Base-by-base conservation (phyloP, 23 tunicate genomes). In the Ciona savignyi region DNA sequence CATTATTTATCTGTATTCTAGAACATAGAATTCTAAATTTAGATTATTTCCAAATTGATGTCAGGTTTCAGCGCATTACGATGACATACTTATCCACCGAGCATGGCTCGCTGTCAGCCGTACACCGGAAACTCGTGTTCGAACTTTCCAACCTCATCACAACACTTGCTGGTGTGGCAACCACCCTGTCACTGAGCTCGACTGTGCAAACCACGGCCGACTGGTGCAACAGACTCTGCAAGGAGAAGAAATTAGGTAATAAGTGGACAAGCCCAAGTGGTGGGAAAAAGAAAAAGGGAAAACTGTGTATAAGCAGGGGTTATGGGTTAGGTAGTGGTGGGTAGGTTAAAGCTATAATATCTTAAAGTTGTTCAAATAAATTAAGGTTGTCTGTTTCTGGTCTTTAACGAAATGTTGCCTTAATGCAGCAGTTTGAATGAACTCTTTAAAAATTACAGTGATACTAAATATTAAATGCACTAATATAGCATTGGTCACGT, bases 21-120 rank as follows among this genome's bases (percentile, higher is more conserved):
- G 20, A 20, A 15, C 19, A 49, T 20, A 15, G 61, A 20, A 15
- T 49, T 15, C 61, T 49, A 20, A 15, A 15, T 49, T 49, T 15
- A 15, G 61, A 15, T 49, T 20, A 20, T 49, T 49, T 20, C 61
- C 20, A 49, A 49, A 11, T 49, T 25, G 6, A 63, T 63, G 6
- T n/a, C 48, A 78, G 82, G 56, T 71, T 88, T 34, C 96, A 88
- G 60, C 76, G 96, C 4, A 65, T 82, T 22, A 66, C 73, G 20
- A 77, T 82, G 1, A 35, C 96, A 30, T 88, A 74, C 42, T 22
- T 82, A 3, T 26, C 78, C 1, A 25, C 76, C 0, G 81, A 78
- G 4, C 77, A 77, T 60, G 32, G 33, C 2, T 67, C 87, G 20
- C 56, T 88, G n/a, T 71, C 96, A 2, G 56, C 96, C 11, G 20